Conservation (phyloP, 2,797 vertebrate species). For the Hyperoplus immaculatus region DNA sequence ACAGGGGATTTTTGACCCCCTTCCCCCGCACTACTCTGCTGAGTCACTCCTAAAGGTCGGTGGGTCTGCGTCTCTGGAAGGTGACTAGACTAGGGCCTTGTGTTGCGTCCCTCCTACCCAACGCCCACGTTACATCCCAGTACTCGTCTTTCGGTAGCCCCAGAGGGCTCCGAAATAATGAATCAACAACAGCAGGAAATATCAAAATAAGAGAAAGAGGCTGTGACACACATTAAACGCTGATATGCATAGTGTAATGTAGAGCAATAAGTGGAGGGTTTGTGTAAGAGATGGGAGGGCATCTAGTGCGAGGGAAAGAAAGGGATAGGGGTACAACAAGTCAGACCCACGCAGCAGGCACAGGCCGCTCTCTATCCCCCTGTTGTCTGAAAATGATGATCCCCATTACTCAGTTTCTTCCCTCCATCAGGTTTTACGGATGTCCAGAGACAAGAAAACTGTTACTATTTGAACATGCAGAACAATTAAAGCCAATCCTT, state of each 20-base stretch:
- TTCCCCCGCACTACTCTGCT: slow-evolving; percentile 77
- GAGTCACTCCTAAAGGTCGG: slow-evolving; percentile 81
- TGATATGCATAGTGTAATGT: slow-evolving; percentile 16
- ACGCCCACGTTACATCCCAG: slow-evolving; percentile 67
- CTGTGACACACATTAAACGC: slow-evolving; percentile 28
- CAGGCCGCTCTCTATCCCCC: slow-evolving; percentile 21
- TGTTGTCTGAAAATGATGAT: slow-evolving; percentile 27
- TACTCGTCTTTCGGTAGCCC: slow-evolving; percentile 58
- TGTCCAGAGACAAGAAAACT: slow-evolving; percentile 66
- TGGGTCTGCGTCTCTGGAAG: slow-evolving; percentile 57
- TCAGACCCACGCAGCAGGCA: slow-evolving; percentile 39
- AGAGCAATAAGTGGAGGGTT: slow-evolving; percentile 24
- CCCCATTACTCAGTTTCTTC: slow-evolving; percentile 42
- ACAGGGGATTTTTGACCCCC: slow-evolving; percentile 81
- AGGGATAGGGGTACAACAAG: slow-evolving; percentile 17
- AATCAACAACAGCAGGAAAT: slow-evolving; percentile 32
- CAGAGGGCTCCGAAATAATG: slow-evolving; percentile 43
- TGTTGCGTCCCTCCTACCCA: slow-evolving; percentile 48
- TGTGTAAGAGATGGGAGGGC: slow-evolving; percentile 26
- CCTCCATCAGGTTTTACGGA: slow-evolving; percentile 50
- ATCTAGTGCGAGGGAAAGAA: slow-evolving; percentile 18
- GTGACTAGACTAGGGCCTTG: slow-evolving; percentile 55
- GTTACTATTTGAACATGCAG: slow-evolving; percentile 55
- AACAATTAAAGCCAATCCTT: slow-evolving; percentile 60
- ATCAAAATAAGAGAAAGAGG: slow-evolving; percentile 29